Conservation (phyloP, 2,113 vertebrate species). For the Proteles cristata region DNA sequence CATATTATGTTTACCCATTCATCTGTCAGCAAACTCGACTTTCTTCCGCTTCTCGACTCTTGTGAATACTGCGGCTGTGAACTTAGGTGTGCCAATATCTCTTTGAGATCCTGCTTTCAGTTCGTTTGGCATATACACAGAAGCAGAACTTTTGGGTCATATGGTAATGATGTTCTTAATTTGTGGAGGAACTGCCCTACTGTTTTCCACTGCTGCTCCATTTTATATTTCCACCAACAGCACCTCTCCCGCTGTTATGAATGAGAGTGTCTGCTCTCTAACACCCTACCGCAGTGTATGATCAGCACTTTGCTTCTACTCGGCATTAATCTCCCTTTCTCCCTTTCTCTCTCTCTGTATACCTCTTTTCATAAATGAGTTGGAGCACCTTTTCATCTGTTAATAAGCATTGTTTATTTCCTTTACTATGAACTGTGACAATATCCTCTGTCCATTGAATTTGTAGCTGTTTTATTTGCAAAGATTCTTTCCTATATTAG, state of each 20-base stretch:
- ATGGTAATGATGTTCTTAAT: neutral
- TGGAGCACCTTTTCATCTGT: neutral
- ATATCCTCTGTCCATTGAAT: neutral
- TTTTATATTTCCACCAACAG: neutral
- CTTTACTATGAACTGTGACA: neutral
- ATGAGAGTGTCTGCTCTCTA: neutral
- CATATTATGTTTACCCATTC: neutral
- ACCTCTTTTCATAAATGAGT: neutral
- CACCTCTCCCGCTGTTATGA: neutral
- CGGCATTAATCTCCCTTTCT: neutral
- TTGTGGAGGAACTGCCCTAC: neutral
- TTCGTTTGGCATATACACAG: neutral
- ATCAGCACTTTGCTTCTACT: neutral
- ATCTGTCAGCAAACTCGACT: neutral
- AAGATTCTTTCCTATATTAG: neutral
- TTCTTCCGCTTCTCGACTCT: neutral
- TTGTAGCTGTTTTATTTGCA: neutral
- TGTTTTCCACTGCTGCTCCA: neutral
- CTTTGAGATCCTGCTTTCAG: neutral
- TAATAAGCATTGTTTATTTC: neutral
- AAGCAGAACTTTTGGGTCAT: neutral
- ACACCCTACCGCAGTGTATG: neutral
- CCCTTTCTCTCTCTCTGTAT: neutral
- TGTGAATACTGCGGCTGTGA: neutral
- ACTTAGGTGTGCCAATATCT: neutral